Base-by-base conservation (phyloP, 2,113 vertebrate genomes). In the Leiothrix lutea region DNA sequence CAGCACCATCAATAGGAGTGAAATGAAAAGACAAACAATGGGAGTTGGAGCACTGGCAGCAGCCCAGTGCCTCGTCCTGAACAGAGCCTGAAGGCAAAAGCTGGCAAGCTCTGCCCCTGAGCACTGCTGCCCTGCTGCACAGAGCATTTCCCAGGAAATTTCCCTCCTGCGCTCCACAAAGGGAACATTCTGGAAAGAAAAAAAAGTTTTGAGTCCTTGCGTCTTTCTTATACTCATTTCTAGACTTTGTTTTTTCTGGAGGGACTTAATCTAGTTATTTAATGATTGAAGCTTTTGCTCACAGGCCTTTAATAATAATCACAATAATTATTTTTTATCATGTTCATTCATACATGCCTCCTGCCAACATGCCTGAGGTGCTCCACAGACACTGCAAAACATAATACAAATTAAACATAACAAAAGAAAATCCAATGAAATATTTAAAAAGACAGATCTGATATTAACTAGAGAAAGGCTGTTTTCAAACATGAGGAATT, bases 251-350 rank as follows among this genome's bases (percentile, higher is more conserved):
- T 73, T 78, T 73, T 88, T 66, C 83, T 64, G 56, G 71, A 80
- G 58, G n/a, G 78, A 80, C 40, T 92, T 88, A 86, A 93, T 86
- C 38, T 47, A 62, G 84, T 95, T 94, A 90, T 80, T 95, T 95
- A 85, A 88, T 87, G 84, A 95, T 82, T 80, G 90, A 96, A 92
- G 87, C 33, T 90, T 95, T 88, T 88, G 87, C 93, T 96, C 62
- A 90, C 54, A 80, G 95, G 91, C 87, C 74, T 94, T 94, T 91
- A 92, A 90, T 86, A 94, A 96, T 88, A 88, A 90, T 83, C 42
- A 54, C 2, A 19, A 47, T 88, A 69, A 95, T 92, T 88, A 89
- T 67, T 94, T 94, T 96, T 83, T 70, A 90, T 92, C 82, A 86
- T 60, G 51, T 60, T 93, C 85, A 67, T 70, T 93, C 90, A 66